phyloP scores from a whole-genome alignment of 2,888 invertebrate species.

The Galeruca laticollis region DNA sequence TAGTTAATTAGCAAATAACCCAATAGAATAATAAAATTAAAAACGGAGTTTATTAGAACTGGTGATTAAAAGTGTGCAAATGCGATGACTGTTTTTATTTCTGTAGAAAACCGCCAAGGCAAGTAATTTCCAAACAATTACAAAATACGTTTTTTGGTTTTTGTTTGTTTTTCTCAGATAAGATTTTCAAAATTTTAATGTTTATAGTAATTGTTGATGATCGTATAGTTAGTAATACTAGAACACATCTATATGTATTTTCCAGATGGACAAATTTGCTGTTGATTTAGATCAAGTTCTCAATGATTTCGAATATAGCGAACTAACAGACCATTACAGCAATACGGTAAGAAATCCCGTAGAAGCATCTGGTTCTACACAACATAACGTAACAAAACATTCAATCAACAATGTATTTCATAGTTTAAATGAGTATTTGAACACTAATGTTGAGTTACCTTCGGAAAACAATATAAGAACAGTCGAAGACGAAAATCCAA shows the following conservation, averaged over 20 bases:
- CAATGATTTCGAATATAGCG: slow-evolving; percentile 85
- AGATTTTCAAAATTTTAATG: neutral
- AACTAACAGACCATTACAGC: slow-evolving; percentile 66
- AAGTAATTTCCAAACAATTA: slow-evolving; percentile 3
- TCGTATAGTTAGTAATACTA: neutral
- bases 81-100: slow-evolving; percentile 29
- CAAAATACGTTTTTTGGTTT: neutral
- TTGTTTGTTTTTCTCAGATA: neutral
- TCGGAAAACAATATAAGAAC: slow-evolving; percentile 20
- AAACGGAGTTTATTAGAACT: slow-evolving; percentile 23
- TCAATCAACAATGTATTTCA: slow-evolving; percentile 74
- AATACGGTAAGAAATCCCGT: slow-evolving; percentile 31
- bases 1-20: neutral
- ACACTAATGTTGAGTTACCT: slow-evolving; percentile 61
- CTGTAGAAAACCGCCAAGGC: slow-evolving; percentile 6
- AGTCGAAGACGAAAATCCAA: slow-evolving; percentile 46
- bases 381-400: slow-evolving; percentile 58
- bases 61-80: slow-evolving; percentile 19
- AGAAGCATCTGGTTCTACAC: slow-evolving; percentile 28
- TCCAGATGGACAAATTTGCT: slow-evolving; percentile 66
- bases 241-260: neutral
- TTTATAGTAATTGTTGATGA: neutral
- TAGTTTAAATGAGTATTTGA: slow-evolving; percentile 74
- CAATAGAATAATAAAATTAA: slow-evolving; percentile 15
- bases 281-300: slow-evolving; percentile 87